Percentiles rank a stretch among this genome's conserved stretches.
These are phyloP conservation scores for Fringilla coelebs DNA, from an alignment of 2,797 vertebrate species.

Conservation along the genomic window DNA sequence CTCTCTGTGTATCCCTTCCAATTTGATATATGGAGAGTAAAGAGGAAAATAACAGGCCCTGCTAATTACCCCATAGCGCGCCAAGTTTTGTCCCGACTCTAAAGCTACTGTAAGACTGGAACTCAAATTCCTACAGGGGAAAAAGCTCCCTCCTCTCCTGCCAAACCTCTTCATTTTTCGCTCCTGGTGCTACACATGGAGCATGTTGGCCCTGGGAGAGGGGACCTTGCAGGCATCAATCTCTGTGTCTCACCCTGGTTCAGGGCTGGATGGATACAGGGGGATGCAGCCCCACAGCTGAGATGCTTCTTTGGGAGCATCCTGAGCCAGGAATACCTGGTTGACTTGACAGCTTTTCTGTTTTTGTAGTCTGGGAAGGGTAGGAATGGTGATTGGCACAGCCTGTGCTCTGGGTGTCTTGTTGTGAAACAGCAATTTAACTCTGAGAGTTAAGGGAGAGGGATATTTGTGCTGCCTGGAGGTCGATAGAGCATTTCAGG, in stretches of 20 bases:
- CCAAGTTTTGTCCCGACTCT: background rate
- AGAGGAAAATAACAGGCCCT: background rate
- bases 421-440: rapidly evolving
- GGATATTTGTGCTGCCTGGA: background rate
- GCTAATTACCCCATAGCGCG: background rate
- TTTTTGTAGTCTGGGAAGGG: background rate
- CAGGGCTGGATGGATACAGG: background rate
- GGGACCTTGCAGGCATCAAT: background rate
- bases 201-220: background rate
- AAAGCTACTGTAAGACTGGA: background rate
- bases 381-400: background rate
- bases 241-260: background rate
- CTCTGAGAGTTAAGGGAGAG: background rate
- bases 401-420: background rate
- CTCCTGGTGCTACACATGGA: rapidly evolving
- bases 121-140: background rate
- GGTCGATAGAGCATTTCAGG: background rate
- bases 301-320: background rate
- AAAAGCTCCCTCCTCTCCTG: background rate
- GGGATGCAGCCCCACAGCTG: background rate
- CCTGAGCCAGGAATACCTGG: background rate
- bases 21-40: conserved; percentile 11
- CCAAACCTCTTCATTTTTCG: background rate
- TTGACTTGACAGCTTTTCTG: background rate
- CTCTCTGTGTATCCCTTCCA: background rate